These are phyloP conservation scores for Mesoligia furuncula DNA, from an alignment of 2,888 invertebrate species.

Conservation along the genomic window DNA sequence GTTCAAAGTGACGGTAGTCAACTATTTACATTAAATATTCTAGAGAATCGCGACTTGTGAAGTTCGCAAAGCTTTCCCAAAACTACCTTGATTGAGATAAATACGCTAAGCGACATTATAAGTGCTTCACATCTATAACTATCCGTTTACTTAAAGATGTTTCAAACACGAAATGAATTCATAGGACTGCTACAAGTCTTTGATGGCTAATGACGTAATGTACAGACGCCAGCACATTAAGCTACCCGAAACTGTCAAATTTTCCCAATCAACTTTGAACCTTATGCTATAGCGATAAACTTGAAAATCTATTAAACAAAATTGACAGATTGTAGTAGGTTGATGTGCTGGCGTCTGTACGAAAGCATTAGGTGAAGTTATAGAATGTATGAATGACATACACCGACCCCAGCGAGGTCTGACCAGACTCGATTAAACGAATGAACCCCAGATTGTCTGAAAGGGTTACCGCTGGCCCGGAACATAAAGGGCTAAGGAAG, in stretches of 20 bases:
- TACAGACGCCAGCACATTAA: too few species aligned
- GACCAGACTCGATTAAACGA: neutral
- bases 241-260: too few species aligned
- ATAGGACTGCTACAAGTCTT: neutral
- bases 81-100: conserved; percentile 31
- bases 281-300: too few species aligned
- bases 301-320: too few species aligned
- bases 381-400: too few species aligned
- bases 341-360: too few species aligned
- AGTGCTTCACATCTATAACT: conserved; percentile 21
- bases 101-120: conserved; percentile 19
- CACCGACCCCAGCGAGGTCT: too few species aligned
- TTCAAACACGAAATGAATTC: conserved; percentile 1
- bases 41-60: neutral
- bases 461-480: too few species aligned
- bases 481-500: too few species aligned
- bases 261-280: too few species aligned
- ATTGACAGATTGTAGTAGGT: too few species aligned
- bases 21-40: conserved; percentile 26
- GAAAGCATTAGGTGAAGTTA: neutral
- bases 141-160: conserved; percentile 8
- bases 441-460: too few species aligned
- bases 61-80: conserved; percentile 20
- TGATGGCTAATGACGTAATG: neutral
- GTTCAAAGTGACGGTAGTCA: conserved; percentile 17